These are phyloP conservation scores for Antigone vipio DNA, from an alignment of 2,113 vertebrate genomes.

Conservation along the genomic window DNA sequence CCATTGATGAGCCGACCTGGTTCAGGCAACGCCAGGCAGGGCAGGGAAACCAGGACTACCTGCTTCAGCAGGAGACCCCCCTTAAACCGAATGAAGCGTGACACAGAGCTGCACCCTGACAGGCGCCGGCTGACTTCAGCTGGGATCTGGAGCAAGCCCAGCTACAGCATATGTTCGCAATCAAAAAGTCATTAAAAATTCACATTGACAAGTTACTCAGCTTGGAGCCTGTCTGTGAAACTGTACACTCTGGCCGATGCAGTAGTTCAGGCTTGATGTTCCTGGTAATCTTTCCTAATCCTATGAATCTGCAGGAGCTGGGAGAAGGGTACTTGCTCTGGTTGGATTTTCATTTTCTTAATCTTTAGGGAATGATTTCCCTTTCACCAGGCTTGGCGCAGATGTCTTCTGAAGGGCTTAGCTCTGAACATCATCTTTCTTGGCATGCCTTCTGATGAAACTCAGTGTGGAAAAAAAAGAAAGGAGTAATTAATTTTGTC, in stretches of 20 bases:
- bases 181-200: slow-evolving; percentile 62
- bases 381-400: background rate
- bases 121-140: slow-evolving; percentile 4
- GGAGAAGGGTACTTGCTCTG: background rate
- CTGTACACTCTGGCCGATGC: background rate
- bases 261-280: background rate
- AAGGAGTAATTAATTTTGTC: background rate
- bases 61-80: background rate
- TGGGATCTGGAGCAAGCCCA: slow-evolving; percentile 48
- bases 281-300: slow-evolving; percentile 15
- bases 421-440: background rate
- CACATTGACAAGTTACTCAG: slow-evolving; percentile 11
- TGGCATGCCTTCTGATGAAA: background rate
- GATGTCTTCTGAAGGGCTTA: background rate
- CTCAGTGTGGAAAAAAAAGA: no score
- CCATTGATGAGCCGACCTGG: fast-evolving
- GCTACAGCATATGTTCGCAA: slow-evolving; percentile 22
- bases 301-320: background rate
- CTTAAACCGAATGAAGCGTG: background rate
- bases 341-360: slow-evolving; percentile 14
- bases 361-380: background rate
- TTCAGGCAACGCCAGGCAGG: background rate
- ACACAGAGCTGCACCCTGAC: slow-evolving; percentile 9
- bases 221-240: slow-evolving; percentile 20
- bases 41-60: background rate